These are phyloP conservation scores for Germaria angustata DNA, from an alignment of 2,888 invertebrate species.

Conservation along the genomic window DNA sequence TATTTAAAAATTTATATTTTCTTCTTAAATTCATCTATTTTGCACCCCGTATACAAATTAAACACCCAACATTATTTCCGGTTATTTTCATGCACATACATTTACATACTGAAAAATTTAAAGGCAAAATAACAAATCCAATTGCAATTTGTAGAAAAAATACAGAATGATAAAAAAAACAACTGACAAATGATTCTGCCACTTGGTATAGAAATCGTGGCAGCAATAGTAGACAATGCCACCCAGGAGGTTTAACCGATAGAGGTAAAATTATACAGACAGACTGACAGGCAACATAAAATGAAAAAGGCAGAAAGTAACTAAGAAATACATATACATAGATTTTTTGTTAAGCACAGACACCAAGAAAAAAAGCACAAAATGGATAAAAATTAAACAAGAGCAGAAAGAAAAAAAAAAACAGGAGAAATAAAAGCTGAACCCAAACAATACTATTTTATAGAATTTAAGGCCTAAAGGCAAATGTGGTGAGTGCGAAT, in stretches of 20 bases:
- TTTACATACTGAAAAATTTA: slow-evolving; percentile 53
- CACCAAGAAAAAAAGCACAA: slow-evolving; percentile 21
- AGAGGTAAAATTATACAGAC: slow-evolving; percentile 48
- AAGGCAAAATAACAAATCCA: slow-evolving; percentile 70
- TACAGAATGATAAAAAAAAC: not conserved
- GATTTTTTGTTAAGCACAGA: not conserved
- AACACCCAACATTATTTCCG: slow-evolving; percentile 53
- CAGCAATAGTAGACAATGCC: slow-evolving; percentile 62
- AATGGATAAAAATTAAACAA: slow-evolving; percentile 49
- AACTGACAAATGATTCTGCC: slow-evolving; percentile 71
- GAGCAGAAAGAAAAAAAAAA: slow-evolving; percentile 18
- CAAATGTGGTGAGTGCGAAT: slow-evolving; percentile 71
- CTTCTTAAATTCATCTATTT: not conserved
- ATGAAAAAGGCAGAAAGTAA: slow-evolving; percentile 46
- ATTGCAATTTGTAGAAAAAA: slow-evolving; percentile 69
- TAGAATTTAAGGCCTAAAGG: slow-evolving; percentile 66
- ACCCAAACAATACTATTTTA: slow-evolving; percentile 60
- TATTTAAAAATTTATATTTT: not conserved
- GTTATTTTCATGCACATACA: slow-evolving; percentile 64
- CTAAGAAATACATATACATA: slow-evolving; percentile 26
- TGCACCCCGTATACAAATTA: slow-evolving; percentile 35
- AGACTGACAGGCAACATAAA: slow-evolving; percentile 15
- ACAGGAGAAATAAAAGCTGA: slow-evolving; percentile 32
- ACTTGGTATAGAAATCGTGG: slow-evolving; percentile 63
- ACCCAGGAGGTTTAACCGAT: slow-evolving; percentile 58